Base-by-base conservation (phyloP, 2,113 vertebrate species). In the Alosa alosa region DNA sequence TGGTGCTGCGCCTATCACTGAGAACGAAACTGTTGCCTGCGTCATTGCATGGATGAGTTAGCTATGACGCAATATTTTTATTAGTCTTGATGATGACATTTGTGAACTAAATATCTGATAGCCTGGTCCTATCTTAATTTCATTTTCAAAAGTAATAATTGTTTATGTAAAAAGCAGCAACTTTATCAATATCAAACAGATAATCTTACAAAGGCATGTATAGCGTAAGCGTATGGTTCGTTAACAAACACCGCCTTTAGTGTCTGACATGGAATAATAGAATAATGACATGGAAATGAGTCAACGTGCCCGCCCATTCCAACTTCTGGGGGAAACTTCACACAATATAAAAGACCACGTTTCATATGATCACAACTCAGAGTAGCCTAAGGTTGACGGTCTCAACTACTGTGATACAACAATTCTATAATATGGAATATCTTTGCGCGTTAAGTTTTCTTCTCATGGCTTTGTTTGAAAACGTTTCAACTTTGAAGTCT, bases 221-320 rank as follows among this genome's bases (percentile, higher is more conserved):
- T 57, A 20, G 18, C 13, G 17, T 52, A 13, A 52, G 50, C 50
- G 3, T 31, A 31, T 52, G 17, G 18, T 57, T 57, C 3, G 18
- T 18, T 3, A 4, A 57, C 52, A 18, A 57, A 57, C 18, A 22
- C 55, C 55, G 55, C 55, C 55, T 49, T 60, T 64, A 25, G 60
- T 75, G 31, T 15, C 31, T 44, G n/a, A n/a, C n/a, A n/a, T n/a
- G n/a, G n/a, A n/a, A n/a, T n/a, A n/a, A n/a, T n/a, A n/a, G n/a
- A n/a, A 31, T 78, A 78, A 39, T 78, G 9, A 39, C 25, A 60
- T 83, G 78, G 50, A 86, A 86, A 87, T 93, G 93, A 93, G 82
- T 92, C 91, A 94, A 31, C 31, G 1, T 44, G 84, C 89, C 92
- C 93, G 91, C 93, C 95, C 92, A 87, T 4, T 81, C 3, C 22